Base-by-base conservation (phyloP, 1,140 invertebrate genomes). In the Heliconius nattereri region DNA sequence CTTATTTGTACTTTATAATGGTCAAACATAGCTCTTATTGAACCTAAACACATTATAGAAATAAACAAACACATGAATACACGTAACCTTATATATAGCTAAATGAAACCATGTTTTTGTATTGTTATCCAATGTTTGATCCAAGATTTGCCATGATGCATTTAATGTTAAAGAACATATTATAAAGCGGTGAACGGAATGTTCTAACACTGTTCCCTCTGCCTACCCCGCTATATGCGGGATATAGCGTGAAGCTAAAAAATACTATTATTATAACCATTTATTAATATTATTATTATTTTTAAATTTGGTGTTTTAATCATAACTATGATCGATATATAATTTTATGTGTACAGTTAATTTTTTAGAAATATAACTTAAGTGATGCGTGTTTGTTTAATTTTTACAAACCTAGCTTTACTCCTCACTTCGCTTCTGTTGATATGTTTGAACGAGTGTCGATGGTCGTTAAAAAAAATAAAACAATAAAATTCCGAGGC, bases 301-400 rank as follows among this genome's bases (percentile, higher is more conserved):
- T 81, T 80, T 70, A 78, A 81, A 77, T 20, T 76, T 76, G 29
- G 71, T 78, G 32, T 78, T 81, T 81, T 75, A 78, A 72, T 66
- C n/a, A 66, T 78, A 72, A 45, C 45, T 75, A 75, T 66, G 74
- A 57, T 60, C 19, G 54, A 57, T 66, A 66, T 66, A 66, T 66
- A 66, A 66, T 66, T 75, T 75, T 75, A 75, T 75, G 60, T 75
- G 74, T 75, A 75, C 74, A 75, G 74, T 75, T 75, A 75, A 37
- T 75, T 75, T 66, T 75, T 75, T 75, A 75, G 74, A 75, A 75
- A 37, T 75, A 75, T 75, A 75, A 66, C 37, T 66, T 75, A 75
- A 75, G 74, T 52, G 49, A 75, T 37, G 32, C 37, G 20, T 7
- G 32, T 40, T 57, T 45, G 54, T 75, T 75, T 75, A 26, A 75